Evolutionary conservation across 2,888 invertebrate species (phyloP).

Genomic region (Nasonovia ribisnigri): DNA sequence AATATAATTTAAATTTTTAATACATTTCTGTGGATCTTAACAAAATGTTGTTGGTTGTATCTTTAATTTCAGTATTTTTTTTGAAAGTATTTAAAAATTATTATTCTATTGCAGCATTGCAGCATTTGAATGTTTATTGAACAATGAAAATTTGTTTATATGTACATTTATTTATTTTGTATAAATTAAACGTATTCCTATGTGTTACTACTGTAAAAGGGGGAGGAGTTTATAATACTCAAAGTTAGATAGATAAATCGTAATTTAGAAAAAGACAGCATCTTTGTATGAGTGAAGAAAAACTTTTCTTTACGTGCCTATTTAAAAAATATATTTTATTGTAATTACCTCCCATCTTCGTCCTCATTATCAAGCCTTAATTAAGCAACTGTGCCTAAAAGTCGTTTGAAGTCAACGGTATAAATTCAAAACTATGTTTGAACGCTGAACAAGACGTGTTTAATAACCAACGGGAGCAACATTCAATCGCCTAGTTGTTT

Average conservation of each 20-base stretch:
- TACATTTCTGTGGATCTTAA: not conserved
- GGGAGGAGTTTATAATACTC: not conserved
- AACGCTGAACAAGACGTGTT: not conserved
- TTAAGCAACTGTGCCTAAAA: not conserved
- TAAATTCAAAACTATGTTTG: not conserved
- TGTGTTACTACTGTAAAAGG: not conserved
- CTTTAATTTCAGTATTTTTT: not conserved
- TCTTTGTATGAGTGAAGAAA: not conserved
- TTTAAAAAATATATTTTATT: not conserved
- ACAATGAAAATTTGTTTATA: not conserved
- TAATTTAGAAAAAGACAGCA: too few species aligned
- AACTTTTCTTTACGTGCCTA: not conserved
- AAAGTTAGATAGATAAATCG: not conserved
- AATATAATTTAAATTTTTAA: not conserved
- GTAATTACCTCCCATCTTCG: too few species aligned
- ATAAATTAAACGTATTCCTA: not conserved
- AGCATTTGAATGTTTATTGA: not conserved
- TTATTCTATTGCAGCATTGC: too few species aligned
- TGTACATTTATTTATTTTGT: not conserved
- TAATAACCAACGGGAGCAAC: not conserved
- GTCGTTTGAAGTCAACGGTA: not conserved
- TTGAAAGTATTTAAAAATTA: not conserved
- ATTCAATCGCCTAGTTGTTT: not conserved
- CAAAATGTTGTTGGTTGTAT: not conserved
- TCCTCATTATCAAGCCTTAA: not conserved